phyloP scores from a whole-genome alignment of 2,113 vertebrate species.

The Tragelaphus scriptus region DNA sequence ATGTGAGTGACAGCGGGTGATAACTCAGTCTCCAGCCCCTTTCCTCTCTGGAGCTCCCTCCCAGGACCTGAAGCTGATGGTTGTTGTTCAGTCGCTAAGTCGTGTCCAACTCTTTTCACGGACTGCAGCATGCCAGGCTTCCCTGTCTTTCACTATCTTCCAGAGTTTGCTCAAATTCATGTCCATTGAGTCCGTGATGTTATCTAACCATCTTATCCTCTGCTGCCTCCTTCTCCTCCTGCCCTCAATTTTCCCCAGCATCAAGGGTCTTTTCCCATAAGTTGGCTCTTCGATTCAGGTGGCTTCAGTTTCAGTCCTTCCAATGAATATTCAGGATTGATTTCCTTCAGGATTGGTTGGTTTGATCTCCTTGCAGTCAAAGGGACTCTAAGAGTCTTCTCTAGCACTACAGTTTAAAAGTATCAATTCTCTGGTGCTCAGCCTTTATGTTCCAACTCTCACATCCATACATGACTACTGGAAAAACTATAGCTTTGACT shows the following conservation, averaged over 20 bases:
- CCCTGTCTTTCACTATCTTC: neutral
- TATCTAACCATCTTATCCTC: neutral
- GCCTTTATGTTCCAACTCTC: neutral
- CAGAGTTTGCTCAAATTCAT: neutral
- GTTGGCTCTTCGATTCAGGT: neutral
- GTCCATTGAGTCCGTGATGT: neutral
- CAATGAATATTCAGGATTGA: neutral
- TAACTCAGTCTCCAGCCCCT: neutral
- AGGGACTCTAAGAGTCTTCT: neutral
- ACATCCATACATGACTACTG: neutral
- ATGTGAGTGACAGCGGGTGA: neutral
- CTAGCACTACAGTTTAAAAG: neutral
- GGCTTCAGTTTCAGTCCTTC: neutral
- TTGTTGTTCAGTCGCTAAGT: neutral
- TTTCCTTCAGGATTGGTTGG: neutral
- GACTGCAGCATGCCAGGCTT: neutral
- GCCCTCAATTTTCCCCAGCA: neutral
- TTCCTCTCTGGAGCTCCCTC: neutral
- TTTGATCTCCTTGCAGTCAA: neutral
- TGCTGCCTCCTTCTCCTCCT: neutral
- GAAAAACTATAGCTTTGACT: neutral
- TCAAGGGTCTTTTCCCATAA: neutral
- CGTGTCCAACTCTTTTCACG: neutral
- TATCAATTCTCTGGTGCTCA: neutral
- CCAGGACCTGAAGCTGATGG: neutral